phyloP scores from a whole-genome alignment of 2,797 vertebrate species.

The Yasuhikotakia modesta region DNA sequence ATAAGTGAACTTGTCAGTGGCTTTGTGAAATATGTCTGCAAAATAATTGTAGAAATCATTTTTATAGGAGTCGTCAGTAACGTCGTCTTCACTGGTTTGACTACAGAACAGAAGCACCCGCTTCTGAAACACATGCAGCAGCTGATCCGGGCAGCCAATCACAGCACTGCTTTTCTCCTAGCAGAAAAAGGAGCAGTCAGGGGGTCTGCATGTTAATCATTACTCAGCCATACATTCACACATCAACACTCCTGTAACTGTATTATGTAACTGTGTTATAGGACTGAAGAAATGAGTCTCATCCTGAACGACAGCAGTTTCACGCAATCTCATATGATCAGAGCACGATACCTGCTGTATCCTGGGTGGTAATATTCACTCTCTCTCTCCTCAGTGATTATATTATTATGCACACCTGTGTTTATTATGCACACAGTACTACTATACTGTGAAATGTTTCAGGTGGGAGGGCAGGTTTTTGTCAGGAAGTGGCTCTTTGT shows the following conservation, averaged over 20 bases:
- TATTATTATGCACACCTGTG: constrained; percentile 37
- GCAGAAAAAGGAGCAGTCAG: constrained; percentile 89
- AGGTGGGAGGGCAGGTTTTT: constrained; percentile 89
- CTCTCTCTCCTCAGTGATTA: neutral
- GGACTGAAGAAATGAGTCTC: constrained; percentile 89
- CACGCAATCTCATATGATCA: constrained; percentile 86
- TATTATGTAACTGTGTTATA: constrained; percentile 59
- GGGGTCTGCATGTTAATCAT: constrained; percentile 75
- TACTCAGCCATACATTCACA: constrained; percentile 48
- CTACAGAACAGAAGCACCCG: constrained; percentile 84
- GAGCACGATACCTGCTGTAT: constrained; percentile 90
- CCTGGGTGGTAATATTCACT: constrained; percentile 89
- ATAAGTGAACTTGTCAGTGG: constrained; percentile 1
- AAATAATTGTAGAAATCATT: constrained; percentile 28
- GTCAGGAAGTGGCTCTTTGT: constrained; percentile 80
- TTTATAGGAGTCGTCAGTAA: constrained; percentile 88
- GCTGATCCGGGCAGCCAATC: constrained; percentile 89
- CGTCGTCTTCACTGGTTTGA: constrained; percentile 87
- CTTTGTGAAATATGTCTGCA: neutral
- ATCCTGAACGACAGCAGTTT: constrained; percentile 91
- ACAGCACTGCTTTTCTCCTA: constrained; percentile 83
- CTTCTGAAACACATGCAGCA: constrained; percentile 85
- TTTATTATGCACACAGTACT: no score
- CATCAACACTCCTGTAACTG: neutral
- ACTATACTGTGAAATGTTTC: constrained; percentile 59